These are phyloP conservation scores for Ammodytes marinus DNA, from an alignment of 2,113 vertebrate species.

Conservation along the genomic window DNA sequence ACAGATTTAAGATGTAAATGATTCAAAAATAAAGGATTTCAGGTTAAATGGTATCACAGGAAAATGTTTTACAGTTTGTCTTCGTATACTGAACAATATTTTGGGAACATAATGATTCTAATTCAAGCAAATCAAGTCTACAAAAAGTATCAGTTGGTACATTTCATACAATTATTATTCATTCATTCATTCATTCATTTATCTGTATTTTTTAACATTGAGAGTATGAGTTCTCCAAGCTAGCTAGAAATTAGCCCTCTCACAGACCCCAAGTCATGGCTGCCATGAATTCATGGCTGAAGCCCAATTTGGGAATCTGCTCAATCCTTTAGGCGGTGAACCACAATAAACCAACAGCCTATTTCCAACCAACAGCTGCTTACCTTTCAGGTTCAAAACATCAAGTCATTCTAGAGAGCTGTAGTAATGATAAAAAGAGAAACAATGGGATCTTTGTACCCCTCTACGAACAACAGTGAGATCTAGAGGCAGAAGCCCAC, in stretches of 20 bases:
- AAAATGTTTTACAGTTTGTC: neutral
- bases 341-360: neutral
- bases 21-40: neutral
- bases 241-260: slow-evolving; percentile 54
- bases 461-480: slow-evolving; percentile 50
- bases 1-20: neutral
- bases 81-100: neutral
- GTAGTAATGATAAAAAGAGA: slow-evolving; percentile 12
- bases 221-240: neutral
- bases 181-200: neutral
- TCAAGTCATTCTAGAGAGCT: neutral
- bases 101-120: neutral
- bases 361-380: slow-evolving; percentile 27
- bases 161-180: neutral
- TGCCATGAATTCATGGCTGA: slow-evolving; percentile 32
- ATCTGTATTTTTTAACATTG: neutral
- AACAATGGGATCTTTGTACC: slow-evolving; percentile 14
- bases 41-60: neutral
- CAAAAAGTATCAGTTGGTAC: neutral
- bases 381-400: slow-evolving; percentile 57
- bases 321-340: slow-evolving; percentile 18
- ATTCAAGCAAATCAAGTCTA: neutral
- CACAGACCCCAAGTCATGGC: slow-evolving; percentile 37
- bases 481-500: slow-evolving; percentile 56
- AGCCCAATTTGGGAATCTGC: slow-evolving; percentile 31